Evolutionary conservation across 2,113 vertebrate genomes (phyloP).

Genomic region (Ellobius talpinus): DNA sequence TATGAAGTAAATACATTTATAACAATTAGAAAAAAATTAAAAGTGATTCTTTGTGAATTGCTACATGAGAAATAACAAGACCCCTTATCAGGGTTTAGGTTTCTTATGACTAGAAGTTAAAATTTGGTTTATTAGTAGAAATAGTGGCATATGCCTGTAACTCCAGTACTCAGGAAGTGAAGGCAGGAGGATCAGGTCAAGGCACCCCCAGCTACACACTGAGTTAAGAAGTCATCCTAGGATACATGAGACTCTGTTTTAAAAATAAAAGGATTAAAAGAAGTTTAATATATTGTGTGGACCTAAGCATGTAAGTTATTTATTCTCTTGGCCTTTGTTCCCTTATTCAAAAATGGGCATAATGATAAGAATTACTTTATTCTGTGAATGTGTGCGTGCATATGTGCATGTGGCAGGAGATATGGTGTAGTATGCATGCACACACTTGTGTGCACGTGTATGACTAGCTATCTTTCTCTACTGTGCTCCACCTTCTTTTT

Average conservation of each 20-base stretch:
- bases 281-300: background rate
- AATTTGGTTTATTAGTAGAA: background rate
- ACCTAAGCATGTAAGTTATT: background rate
- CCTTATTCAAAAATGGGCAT: background rate
- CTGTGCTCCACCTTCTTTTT: background rate
- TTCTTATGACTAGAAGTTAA: constrained; percentile 26
- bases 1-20: constrained; percentile 12
- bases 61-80: background rate
- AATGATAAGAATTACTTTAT: background rate
- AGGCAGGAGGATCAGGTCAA: background rate
- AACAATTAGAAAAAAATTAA: constrained; percentile 19
- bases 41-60: constrained; percentile 1
- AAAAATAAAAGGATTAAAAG: background rate
- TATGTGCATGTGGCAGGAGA: background rate
- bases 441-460: background rate
- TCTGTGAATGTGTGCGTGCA: background rate
- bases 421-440: background rate
- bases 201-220: background rate
- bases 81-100: background rate
- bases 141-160: background rate
- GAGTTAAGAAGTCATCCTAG: background rate
- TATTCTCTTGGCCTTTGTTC: constrained; percentile 34
- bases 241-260: background rate
- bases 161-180: background rate
- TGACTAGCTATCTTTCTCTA: background rate